These are phyloP conservation scores for Willisornis vidua DNA, from an alignment of 2,113 vertebrate genomes.

Conservation along the genomic window DNA sequence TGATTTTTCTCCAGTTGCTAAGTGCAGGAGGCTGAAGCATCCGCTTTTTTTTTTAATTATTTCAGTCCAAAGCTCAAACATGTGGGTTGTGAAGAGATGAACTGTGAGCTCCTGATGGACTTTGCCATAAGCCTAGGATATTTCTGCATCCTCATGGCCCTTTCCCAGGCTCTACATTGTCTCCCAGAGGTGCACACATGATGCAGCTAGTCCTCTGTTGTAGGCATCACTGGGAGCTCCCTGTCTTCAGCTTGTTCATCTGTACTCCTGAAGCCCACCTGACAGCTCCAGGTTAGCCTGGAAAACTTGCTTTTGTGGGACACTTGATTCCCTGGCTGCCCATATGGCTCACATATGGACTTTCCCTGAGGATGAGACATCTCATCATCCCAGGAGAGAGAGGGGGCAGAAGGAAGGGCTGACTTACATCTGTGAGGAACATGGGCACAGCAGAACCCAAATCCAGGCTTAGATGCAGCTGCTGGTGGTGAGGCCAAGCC, in stretches of 20 bases:
- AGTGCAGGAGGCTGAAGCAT: neutral
- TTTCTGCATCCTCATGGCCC: neutral
- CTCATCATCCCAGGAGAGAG: neutral
- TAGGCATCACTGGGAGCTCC: neutral
- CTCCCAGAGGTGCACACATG: accelerated
- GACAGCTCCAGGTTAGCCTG: neutral
- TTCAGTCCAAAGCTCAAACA: neutral
- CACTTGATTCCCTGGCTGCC: accelerated
- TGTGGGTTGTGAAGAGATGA: neutral
- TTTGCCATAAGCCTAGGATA: neutral
- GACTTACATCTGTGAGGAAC: neutral
- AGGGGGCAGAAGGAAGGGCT: neutral
- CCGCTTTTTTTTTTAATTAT: neutral
- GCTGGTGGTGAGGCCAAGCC: neutral
- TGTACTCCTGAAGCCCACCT: neutral
- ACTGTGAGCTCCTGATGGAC: neutral
- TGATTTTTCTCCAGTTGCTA: neutral
- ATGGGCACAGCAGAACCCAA: accelerated
- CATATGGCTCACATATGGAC: accelerated
- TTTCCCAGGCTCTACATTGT: neutral
- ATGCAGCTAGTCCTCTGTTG: neutral
- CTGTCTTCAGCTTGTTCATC: neutral
- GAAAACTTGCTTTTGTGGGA: neutral
- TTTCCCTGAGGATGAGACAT: neutral
- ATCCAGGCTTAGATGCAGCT: neutral